Percentiles rank a stretch among this genome's conserved stretches.
Conservation (phyloP, 2,797 vertebrate genomes). For the Falco cherrug region DNA sequence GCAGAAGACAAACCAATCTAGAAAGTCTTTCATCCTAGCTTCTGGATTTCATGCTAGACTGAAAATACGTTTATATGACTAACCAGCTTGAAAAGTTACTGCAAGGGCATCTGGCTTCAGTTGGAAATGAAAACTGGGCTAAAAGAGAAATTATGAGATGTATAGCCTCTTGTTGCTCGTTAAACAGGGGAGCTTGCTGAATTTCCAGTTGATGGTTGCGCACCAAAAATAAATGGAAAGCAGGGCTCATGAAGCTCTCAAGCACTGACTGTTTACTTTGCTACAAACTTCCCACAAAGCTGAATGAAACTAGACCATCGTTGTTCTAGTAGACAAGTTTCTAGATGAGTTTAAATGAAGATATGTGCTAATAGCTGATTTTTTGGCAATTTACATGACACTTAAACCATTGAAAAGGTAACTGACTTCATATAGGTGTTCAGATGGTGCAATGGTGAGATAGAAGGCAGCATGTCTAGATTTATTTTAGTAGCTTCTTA, state of each 20-base stretch:
- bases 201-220: neutral
- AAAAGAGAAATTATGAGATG: neutral
- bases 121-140: neutral
- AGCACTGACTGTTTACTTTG: rapidly evolving
- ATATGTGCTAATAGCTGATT: rapidly evolving
- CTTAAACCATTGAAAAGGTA: rapidly evolving
- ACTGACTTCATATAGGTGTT: neutral
- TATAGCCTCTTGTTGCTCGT: neutral
- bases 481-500: rapidly evolving
- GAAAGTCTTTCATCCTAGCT: neutral
- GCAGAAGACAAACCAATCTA: neutral
- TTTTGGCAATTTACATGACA: rapidly evolving
- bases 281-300: rapidly evolving
- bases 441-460: neutral
- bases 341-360: neutral
- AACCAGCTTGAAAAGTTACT: neutral
- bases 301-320: rapidly evolving
- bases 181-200: neutral
- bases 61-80: neutral
- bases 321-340: neutral
- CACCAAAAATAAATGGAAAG: neutral
- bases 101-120: neutral
- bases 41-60: rapidly evolving
- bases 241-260: rapidly evolving
- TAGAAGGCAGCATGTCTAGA: too few species aligned